phyloP scores from a whole-genome alignment of 2,797 vertebrate species.

The Schizopygopsis malacanthus region DNA sequence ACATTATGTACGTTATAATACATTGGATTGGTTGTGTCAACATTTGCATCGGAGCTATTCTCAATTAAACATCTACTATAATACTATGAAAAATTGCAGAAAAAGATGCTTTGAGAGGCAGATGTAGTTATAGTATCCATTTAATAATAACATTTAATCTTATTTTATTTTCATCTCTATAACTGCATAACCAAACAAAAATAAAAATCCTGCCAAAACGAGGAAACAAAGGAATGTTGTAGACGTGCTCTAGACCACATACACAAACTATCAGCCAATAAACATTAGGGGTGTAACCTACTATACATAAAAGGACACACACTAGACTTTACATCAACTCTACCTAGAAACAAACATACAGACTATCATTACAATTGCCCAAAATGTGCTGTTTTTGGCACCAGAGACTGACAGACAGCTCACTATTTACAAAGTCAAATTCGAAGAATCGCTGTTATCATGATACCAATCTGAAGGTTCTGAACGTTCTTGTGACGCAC shows the following conservation, averaged over 20 bases:
- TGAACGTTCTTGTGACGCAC: background rate
- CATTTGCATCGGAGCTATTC: background rate
- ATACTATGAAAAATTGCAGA: background rate
- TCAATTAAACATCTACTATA: background rate
- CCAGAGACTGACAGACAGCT: background rate
- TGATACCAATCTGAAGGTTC: background rate
- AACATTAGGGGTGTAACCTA: constrained; percentile 61
- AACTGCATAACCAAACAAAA: background rate
- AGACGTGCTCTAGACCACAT: constrained; percentile 8
- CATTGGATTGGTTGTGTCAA: background rate
- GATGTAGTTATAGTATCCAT: background rate
- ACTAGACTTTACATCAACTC: constrained; percentile 29
- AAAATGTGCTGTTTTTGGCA: background rate
- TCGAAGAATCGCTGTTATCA: background rate
- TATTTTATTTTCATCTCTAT: background rate
- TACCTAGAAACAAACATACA: background rate
- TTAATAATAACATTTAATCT: background rate
- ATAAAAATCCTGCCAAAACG: background rate
- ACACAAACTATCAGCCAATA: constrained; percentile 54
- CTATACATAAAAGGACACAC: constrained; percentile 44
- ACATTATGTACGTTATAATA: background rate
- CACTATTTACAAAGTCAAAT: background rate
- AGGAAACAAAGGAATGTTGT: background rate
- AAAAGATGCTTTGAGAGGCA: background rate
- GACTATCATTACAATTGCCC: background rate